phyloP scores from a whole-genome alignment of 2,888 invertebrate species.

The Eremobia ochroleuca region DNA sequence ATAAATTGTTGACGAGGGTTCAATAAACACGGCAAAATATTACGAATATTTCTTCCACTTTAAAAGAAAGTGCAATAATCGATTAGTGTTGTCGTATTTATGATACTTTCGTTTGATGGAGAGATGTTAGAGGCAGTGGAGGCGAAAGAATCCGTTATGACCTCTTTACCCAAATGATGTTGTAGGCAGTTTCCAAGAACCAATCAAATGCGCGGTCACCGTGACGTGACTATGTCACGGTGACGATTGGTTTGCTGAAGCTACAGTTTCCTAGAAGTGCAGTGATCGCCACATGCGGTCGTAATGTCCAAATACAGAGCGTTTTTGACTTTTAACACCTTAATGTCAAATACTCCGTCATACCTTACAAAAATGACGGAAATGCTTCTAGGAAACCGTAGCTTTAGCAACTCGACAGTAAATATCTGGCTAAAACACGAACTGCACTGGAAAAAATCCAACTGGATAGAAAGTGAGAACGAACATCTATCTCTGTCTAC shows the following conservation, averaged over 20 bases:
- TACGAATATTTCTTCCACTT: conserved; percentile 32
- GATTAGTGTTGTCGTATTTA: conserved; percentile 44
- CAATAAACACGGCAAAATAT: conserved; percentile 13
- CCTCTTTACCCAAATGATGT: background rate
- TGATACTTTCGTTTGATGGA: conserved; percentile 41
- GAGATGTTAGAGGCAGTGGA: conserved; percentile 16
- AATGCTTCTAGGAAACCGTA: background rate
- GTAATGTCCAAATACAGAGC: background rate
- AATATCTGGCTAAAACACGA: background rate
- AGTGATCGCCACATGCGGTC: background rate
- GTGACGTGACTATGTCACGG: conserved; percentile 2
- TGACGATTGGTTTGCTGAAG: background rate
- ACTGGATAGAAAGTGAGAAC: background rate
- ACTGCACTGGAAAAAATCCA: background rate
- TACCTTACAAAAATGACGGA: too few relatives aligned
- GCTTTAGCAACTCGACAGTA: background rate
- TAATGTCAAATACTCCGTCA: background rate
- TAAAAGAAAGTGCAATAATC: conserved; percentile 53
- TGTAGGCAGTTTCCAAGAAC: background rate
- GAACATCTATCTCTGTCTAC: background rate
- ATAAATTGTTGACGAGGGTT: background rate
- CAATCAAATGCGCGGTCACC: background rate
- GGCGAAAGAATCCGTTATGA: conserved; percentile 26
- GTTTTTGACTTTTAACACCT: background rate
- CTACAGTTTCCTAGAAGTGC: too few relatives aligned